Percentiles rank a stretch among this genome's conserved stretches.
Evolutionary conservation across 2,113 vertebrate genomes (phyloP).

Genomic region (Osmerus mordax): DNA sequence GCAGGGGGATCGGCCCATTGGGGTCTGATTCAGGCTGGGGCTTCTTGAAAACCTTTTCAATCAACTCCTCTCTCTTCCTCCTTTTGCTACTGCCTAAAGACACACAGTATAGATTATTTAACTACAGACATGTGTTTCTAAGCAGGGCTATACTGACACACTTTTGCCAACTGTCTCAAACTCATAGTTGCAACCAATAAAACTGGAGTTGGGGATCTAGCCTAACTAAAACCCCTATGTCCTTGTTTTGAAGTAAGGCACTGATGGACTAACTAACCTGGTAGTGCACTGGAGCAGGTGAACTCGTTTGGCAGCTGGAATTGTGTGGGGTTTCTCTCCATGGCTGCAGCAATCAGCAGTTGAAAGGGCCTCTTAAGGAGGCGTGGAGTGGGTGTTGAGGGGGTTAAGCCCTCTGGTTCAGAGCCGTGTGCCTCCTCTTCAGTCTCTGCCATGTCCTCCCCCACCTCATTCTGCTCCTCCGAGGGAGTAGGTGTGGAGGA

Average conservation of each 20-base stretch:
- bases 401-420: slow-evolving; percentile 77
- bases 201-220: background rate
- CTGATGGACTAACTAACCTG: slow-evolving; percentile 70
- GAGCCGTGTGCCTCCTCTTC: slow-evolving; percentile 86
- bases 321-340: slow-evolving; percentile 97
- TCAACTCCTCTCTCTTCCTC: slow-evolving; percentile 91
- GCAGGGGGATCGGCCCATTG: slow-evolving; percentile 92
- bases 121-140: too few species aligned
- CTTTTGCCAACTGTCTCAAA: too few species aligned
- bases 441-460: slow-evolving; percentile 90
- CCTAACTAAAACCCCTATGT: background rate
- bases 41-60: slow-evolving; percentile 90
- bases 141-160: too few species aligned
- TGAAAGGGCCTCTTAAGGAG: slow-evolving; percentile 95
- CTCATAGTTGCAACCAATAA: too few species aligned
- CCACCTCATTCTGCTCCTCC: slow-evolving; percentile 93
- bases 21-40: slow-evolving; percentile 94
- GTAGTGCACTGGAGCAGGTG: slow-evolving; percentile 95
- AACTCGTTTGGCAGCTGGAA: slow-evolving; percentile 97
- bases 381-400: slow-evolving; percentile 54
- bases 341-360: slow-evolving; percentile 94
- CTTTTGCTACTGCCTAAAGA: slow-evolving; percentile 91
- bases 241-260: background rate
- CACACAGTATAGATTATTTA: background rate
- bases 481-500: slow-evolving; percentile 90